Base-by-base conservation (phyloP, 2,797 vertebrate species). In the Neostethus bicornis region DNA sequence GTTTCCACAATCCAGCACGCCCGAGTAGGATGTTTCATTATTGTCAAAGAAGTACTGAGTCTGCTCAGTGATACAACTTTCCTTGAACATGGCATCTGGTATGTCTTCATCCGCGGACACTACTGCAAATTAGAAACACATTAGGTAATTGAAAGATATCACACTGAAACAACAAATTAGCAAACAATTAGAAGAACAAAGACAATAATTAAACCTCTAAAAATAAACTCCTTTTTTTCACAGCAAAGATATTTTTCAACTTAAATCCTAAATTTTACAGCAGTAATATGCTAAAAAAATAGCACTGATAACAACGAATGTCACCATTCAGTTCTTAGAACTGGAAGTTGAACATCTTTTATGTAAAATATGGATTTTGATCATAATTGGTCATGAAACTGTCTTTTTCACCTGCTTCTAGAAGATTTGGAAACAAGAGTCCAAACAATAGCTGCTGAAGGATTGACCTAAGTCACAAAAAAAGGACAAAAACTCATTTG, bases 11-110 rank as follows among this genome's bases (percentile, higher is more conserved):
- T 99, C 96, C 78, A 99, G 81, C n/a, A 95, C 90, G 38, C 96
- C 95, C 68, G 80, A 81, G 85, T 97, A 96, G 16, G 96, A 95
- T 87, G 88, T 95, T 72, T 95, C 95, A 0, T 96, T 90, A 14
- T 95, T 97, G 76, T 95, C 94, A 72, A 99, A 99, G 90, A 97
- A 99, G 89, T 99, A 99, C 73, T 99, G 97, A 7, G 96, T 99
- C 88, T 99, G 97, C 73, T 98, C 96, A 1, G 96, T 99, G 80
- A 99, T 99, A 59, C 97, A 99, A 85, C 97, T 99, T 77, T 98
- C 96, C 86, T 98, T 98, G 57, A 96, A 95, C 77, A 96, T 90
- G 29, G 92, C 87, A 39, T 94, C 89, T 1, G 92, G 69, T 0
- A 96, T 92, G 62, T 98, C 97, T 6, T 98, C 94, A 37, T 98